Percentiles rank a stretch among this genome's conserved stretches.
These are phyloP conservation scores for Chascanopsetta lugubris DNA, from an alignment of 2,113 vertebrate species.

Conservation along the genomic window DNA sequence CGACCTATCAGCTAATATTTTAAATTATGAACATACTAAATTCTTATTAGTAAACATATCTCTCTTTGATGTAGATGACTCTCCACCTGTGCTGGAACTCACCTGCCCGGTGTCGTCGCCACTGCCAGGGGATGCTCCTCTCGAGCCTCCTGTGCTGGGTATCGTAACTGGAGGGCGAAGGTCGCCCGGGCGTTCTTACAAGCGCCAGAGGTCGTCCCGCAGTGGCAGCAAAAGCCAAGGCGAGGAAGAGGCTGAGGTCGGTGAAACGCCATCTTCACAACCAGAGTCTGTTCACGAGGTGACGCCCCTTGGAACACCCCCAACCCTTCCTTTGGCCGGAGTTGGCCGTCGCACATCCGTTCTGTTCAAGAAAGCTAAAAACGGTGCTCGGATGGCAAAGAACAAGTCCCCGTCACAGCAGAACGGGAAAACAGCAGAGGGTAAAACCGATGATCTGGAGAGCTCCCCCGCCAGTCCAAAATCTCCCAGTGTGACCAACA, in stretches of 20 bases:
- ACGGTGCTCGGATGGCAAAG: slow-evolving; percentile 84
- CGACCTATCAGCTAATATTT: too few species aligned
- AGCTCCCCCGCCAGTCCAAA: slow-evolving; percentile 34
- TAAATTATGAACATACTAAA: background rate
- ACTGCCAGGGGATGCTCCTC: slow-evolving; percentile 88
- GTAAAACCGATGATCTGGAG: slow-evolving; percentile 67
- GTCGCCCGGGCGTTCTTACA: slow-evolving; percentile 83
- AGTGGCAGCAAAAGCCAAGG: slow-evolving; percentile 82
- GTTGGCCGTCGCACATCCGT: slow-evolving; percentile 91
- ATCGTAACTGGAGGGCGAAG: slow-evolving; percentile 86
- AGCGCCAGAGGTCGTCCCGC: slow-evolving; percentile 81
- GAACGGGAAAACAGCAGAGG: slow-evolving; percentile 80
- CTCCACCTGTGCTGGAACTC: slow-evolving; percentile 90
- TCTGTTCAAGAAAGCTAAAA: slow-evolving; percentile 94
- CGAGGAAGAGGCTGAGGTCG: slow-evolving; percentile 75
- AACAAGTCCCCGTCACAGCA: slow-evolving; percentile 80
- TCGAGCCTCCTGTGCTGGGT: slow-evolving; percentile 89
- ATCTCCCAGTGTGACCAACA: slow-evolving; percentile 38
- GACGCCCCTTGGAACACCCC: slow-evolving; percentile 76
- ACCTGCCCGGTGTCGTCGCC: slow-evolving; percentile 89
- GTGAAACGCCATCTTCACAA: slow-evolving; percentile 77
- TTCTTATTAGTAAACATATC: background rate
- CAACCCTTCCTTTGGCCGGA: slow-evolving; percentile 72
- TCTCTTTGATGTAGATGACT: slow-evolving; percentile 80
- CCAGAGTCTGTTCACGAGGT: slow-evolving; percentile 79